Evolutionary conservation across 2,113 vertebrate genomes (phyloP), one percentile per base, ranked within the genome.

Genomic region (Aplodontia rufa): DNA sequence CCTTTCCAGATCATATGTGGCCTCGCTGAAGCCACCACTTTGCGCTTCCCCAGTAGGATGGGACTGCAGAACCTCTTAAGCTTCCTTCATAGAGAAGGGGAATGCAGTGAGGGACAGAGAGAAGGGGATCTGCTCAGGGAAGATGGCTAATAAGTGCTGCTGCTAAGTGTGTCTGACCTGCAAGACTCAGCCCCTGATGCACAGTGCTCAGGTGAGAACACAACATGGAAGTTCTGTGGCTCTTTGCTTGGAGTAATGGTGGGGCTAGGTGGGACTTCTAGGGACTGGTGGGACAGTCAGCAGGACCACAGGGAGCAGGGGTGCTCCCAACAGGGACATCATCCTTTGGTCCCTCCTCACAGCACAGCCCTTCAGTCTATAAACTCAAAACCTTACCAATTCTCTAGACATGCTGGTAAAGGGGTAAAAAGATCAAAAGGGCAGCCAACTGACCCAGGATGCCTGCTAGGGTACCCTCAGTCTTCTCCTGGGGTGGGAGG

Each of bases 191-290:
- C 76, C 53, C 80, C 19, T 99, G 99, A 92, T 95, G 85, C 8
- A 95, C 99, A 96, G 98, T 98, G 80, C 93, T 99, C 81, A 98
- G 99, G 99, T 99, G 96, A 97, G 98, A 66, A 37, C 24, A 60
- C 64, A 13, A 86, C 42, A 35, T n/a, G 3, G 3, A 72, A 64
- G 71, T 30, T 45, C 45, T 14, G 22, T 3, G 24, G 66, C 11
- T 42, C 53, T 93, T 8, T 81, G 26, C 49, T 64, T 53, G 42
- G 20, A 68, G 16, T 2, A n/a, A 37, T 3, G 17, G 16, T 64
- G 3, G 17, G 68, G 20, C 37, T 22, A 10, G 6, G 32, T 35
- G 35, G 69, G 16, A 42, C 10, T 95, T n/a, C 28, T 30, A 17
- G 87, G 51, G 0, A 0, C 16, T 96, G 35, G 79, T 20, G 42